Evolutionary conservation across 1,140 invertebrate genomes (phyloP), one percentile per base, ranked within the genome.

Genomic region (Orchesella cincta): DNA sequence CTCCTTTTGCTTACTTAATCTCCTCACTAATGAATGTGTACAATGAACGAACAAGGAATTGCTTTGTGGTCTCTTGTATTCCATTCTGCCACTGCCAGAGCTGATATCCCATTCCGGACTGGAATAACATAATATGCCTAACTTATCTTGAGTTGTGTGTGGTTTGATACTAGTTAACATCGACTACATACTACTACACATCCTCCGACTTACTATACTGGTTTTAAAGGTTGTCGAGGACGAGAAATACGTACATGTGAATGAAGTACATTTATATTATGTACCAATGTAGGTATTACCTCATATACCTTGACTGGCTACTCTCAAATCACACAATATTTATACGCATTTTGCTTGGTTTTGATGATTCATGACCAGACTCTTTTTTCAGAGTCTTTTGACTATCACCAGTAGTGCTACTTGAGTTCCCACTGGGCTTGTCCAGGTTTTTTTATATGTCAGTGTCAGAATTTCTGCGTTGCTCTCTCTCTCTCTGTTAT

Each of bases 21-120:
- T 67, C 33, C 31, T 14, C 62, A 31, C 62, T 67, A 67, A 67
- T 67, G 62, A 67, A 67, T 67, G 62, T 67, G 62, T 33, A 67
- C 62, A 67, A 67, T 67, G 62, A 33, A 29, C 28, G 8, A 67
- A 67, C 62, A 33, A 31, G 26, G 62, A 67, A 67, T 67, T 33
- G 62, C 62, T 67, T 67, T 67, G 62, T 67, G 62, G 62, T 23
- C 23, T 29, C 62, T 67, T 67, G 28, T 5, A 67, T n/a, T 67
- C 31, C 62, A 57, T 26, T 57, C 23, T 57, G 39, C 39, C 39
- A 46, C 18, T 5, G 39, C 39, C 39, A 46, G 39, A 46, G 39
- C 5, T n/a, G n/a, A n/a, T n/a, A n/a, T n/a, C 39, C 18, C 39
- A 46, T 46, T 46, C 39, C 39, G 5, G 18, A 18, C 39, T 46